phyloP scores from a whole-genome alignment of 1,140 invertebrate genomes.

The Cherax destructor region DNA sequence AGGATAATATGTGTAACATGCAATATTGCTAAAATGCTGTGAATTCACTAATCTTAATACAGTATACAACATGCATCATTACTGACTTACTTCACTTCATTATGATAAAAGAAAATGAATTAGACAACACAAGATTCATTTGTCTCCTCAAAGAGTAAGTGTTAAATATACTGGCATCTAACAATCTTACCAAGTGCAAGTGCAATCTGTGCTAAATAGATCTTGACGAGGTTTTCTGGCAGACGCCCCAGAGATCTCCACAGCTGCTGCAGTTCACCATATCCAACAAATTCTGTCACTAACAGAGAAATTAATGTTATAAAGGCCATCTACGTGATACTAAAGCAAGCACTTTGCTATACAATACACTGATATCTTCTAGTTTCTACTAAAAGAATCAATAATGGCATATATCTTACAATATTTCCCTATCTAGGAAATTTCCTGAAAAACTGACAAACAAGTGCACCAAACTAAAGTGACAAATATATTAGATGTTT shows the following conservation, averaged over 20 bases:
- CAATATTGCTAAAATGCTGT: too few species aligned
- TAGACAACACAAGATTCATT: neutral
- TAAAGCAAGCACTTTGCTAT: neutral
- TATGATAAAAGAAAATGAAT: neutral
- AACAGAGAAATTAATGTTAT: slow-evolving; percentile 9
- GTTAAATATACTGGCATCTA: neutral
- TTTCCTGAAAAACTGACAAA: neutral
- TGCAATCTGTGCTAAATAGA: slow-evolving; percentile 71
- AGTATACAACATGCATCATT: too few species aligned
- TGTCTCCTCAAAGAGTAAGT: neutral
- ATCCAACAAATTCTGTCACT: slow-evolving; percentile 72
- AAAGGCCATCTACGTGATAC: neutral
- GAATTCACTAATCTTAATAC: too few species aligned
- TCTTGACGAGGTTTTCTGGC: slow-evolving; percentile 68
- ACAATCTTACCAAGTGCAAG: slow-evolving; percentile 68
- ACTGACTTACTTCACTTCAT: neutral
- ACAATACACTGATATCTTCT: neutral
- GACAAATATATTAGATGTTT: too few species aligned
- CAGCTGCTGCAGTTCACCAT: slow-evolving; percentile 71
- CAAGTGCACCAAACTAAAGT: neutral
- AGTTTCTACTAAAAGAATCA: neutral
- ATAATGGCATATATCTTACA: neutral
- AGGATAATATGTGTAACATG: too few species aligned
- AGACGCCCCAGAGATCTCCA: slow-evolving; percentile 64
- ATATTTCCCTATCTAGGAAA: neutral